Percentiles rank a stretch among this genome's conserved stretches.
Conservation (phyloP, 2,888 invertebrate genomes). For the Galerucella nymphaeae region DNA sequence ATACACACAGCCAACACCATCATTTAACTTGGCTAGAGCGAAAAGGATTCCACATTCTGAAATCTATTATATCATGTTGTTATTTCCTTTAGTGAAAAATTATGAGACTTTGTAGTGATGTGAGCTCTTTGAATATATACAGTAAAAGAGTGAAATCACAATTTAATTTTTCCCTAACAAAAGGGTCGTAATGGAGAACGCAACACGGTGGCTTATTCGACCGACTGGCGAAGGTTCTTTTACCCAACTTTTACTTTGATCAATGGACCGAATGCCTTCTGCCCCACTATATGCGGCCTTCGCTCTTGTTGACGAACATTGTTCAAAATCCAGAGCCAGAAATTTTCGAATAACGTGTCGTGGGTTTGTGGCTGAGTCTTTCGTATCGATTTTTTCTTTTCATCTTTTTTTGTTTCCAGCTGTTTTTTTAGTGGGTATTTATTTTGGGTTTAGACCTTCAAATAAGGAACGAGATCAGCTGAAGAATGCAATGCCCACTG, state of each 20-base stretch:
- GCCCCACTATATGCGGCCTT: constrained; percentile 17
- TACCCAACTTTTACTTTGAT: constrained; percentile 29
- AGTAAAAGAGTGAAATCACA: too few species aligned
- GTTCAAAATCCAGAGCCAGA: constrained; percentile 24
- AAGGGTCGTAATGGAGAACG: constrained; percentile 22
- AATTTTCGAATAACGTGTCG: constrained; percentile 23
- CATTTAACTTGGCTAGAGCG: too few species aligned
- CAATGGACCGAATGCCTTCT: constrained; percentile 24
- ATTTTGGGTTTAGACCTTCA: too few species aligned
- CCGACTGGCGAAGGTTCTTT: constrained; percentile 9
- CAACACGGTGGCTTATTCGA: constrained; percentile 3
- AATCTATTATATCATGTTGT: too few species aligned
- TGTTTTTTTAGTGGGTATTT: not conserved
- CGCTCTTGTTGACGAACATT: constrained; percentile 24
- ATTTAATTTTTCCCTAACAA: constrained; percentile 17
- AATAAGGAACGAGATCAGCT: too few species aligned
- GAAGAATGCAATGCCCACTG: too few species aligned
- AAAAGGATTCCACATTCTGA: too few species aligned
- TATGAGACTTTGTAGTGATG: too few species aligned
- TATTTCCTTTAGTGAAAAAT: too few species aligned
- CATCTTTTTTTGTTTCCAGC: not conserved
- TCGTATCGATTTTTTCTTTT: not conserved
- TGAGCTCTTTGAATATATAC: too few species aligned
- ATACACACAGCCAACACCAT: too few species aligned
- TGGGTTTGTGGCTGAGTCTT: not conserved